phyloP scores from a whole-genome alignment of 2,888 invertebrate genomes.

The Globia sparganii region DNA sequence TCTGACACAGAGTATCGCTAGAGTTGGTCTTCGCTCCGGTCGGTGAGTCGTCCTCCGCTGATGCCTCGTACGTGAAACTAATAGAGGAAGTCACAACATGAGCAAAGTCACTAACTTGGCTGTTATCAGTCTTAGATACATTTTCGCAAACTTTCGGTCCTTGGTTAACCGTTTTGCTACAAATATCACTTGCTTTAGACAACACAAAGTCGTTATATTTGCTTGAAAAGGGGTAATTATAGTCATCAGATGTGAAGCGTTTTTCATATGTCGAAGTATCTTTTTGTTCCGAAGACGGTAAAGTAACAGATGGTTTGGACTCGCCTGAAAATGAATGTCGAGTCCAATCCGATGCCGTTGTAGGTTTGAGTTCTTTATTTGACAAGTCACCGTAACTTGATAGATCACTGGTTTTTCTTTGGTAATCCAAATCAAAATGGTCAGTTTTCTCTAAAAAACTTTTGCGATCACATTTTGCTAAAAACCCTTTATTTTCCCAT shows the following conservation, averaged over 20 bases:
- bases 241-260: conserved; percentile 81
- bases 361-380: conserved; percentile 71
- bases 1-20: conserved; percentile 90
- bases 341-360: conserved; percentile 77
- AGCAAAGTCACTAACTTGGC: conserved; percentile 89
- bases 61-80: conserved; percentile 89
- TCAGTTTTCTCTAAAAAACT: conserved; percentile 73
- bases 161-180: conserved; percentile 83
- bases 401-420: conserved; percentile 73
- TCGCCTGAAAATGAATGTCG: conserved; percentile 84
- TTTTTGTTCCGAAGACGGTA: conserved; percentile 81
- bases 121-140: conserved; percentile 86
- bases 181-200: conserved; percentile 84
- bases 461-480: conserved; percentile 82
- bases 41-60: conserved; percentile 87
- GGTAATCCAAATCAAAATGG: conserved; percentile 73
- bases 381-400: conserved; percentile 70
- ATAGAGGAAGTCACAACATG: conserved; percentile 89
- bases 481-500: conserved; percentile 89
- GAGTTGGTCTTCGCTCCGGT: conserved; percentile 88
- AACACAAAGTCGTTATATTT: conserved; percentile 86
- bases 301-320: conserved; percentile 80
- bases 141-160: conserved; percentile 84
- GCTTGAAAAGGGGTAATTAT: conserved; percentile 82
- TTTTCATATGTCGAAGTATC: conserved; percentile 80